A percentile compares a stretch with the other conserved stretches of the same genome.
phyloP scores from a whole-genome alignment of 30 jellyfish, hydroid and myxozoan species.

The Cassiopea xamachana region DNA sequence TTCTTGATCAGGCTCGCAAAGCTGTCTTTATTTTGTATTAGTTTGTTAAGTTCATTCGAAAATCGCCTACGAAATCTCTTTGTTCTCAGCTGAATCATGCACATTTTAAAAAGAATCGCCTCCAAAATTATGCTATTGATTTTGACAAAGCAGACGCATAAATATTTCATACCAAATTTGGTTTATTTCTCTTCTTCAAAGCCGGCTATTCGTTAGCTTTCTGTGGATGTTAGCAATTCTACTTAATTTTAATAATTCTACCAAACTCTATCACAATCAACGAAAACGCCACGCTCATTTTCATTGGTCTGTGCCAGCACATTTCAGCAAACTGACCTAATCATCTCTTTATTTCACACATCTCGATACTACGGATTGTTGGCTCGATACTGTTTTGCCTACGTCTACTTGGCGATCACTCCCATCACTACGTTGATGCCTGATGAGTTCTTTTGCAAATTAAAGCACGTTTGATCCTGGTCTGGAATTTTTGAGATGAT shows the following conservation, averaged over 20 bases:
- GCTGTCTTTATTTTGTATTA: background rate
- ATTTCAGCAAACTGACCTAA: background rate
- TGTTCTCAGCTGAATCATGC: background rate
- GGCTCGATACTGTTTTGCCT: background rate
- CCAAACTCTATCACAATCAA: constrained; percentile 7
- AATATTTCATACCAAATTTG: constrained; percentile 8
- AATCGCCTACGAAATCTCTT: constrained; percentile 1
- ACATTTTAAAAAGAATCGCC: background rate
- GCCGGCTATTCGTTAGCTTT: constrained; percentile 13
- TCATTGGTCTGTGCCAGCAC: background rate
- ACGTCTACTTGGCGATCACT: background rate
- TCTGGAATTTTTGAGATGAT: constrained; percentile 2
- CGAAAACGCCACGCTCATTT: background rate
- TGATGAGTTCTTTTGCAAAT: background rate
- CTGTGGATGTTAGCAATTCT: constrained; percentile 4
- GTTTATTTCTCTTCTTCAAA: background rate
- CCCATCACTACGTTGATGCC: background rate
- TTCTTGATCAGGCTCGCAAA: background rate
- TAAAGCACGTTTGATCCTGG: background rate
- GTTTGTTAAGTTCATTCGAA: background rate
- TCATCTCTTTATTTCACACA: background rate
- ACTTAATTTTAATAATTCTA: background rate
- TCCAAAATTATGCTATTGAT: constrained; percentile 9
- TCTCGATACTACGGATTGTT: background rate
- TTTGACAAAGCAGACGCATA: background rate